phyloP scores from a whole-genome alignment of 2,113 vertebrate genomes.

The Oreochromis tanganicae region DNA sequence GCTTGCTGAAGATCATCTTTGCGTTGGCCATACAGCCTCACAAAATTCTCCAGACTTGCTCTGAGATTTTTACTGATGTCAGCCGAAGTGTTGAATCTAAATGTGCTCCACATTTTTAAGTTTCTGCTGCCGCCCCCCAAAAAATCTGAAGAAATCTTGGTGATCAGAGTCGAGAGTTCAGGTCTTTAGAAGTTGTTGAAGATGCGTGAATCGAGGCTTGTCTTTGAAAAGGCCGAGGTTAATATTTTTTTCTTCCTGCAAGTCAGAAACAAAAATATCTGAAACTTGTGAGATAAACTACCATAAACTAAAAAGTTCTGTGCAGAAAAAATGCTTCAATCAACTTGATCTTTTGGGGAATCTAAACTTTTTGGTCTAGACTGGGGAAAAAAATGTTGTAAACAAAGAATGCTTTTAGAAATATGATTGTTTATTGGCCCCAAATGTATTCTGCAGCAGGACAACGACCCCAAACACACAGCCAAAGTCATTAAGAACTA shows the following conservation, averaged over 20 bases:
- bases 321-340: background rate
- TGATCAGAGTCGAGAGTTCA: background rate
- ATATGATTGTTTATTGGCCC: background rate
- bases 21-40: background rate
- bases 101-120: background rate
- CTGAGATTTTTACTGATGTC: background rate
- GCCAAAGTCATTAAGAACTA: background rate
- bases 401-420: background rate
- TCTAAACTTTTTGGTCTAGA: background rate
- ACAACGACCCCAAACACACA: background rate
- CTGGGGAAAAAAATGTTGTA: background rate
- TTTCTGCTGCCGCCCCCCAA: fast-evolving
- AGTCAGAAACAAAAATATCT: background rate
- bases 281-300: background rate
- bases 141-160: background rate
- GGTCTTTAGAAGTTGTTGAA: background rate
- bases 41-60: background rate
- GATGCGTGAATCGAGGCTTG: background rate
- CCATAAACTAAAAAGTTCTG: fast-evolving
- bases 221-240: background rate
- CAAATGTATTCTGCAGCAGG: background rate
- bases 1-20: background rate
- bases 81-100: fast-evolving
- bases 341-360: background rate
- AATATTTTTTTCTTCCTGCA: background rate